phyloP scores from a whole-genome alignment of 2,888 invertebrate genomes.

The Mamestra brassicae region DNA sequence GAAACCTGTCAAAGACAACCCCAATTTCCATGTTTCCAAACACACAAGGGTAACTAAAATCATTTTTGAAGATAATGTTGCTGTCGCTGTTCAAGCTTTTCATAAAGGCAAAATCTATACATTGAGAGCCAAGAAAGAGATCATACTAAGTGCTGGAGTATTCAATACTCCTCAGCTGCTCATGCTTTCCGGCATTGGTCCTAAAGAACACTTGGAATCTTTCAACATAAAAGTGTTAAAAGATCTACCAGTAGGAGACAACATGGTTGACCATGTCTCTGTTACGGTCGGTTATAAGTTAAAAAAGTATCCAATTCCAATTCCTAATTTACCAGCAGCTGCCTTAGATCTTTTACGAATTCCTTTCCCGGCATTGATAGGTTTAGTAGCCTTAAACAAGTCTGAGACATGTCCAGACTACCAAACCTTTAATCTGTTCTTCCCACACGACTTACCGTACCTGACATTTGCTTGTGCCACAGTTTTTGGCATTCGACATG shows the following conservation, averaged over 20 bases:
- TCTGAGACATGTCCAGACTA: conserved; percentile 46
- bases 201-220: conserved; percentile 41
- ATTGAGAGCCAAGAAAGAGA: conserved; percentile 51
- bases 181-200: conserved; percentile 59
- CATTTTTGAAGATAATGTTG: conserved; percentile 46
- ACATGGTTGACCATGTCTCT: conserved; percentile 40
- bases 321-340: conserved; percentile 7
- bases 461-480: conserved; percentile 41
- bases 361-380: conserved; percentile 55
- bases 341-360: conserved; percentile 8
- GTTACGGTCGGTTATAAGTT: conserved; percentile 31
- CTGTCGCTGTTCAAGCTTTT: conserved; percentile 44
- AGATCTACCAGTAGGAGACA: conserved; percentile 52
- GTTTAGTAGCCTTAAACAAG: conserved; percentile 53
- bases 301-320: conserved; percentile 13
- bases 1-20: conserved; percentile 19
- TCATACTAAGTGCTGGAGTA: conserved; percentile 54
- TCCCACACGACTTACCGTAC: conserved; percentile 59
- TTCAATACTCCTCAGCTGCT: conserved; percentile 56
- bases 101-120: conserved; percentile 33
- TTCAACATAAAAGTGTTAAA: conserved; percentile 27
- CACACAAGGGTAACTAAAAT: conserved; percentile 59
- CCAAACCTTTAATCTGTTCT: conserved; percentile 38
- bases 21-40: conserved; percentile 52
- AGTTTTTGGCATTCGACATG: conserved; percentile 37